Evolutionary conservation across 2,888 invertebrate species (phyloP).

Genomic region (Synanthedon vespiformis): DNA sequence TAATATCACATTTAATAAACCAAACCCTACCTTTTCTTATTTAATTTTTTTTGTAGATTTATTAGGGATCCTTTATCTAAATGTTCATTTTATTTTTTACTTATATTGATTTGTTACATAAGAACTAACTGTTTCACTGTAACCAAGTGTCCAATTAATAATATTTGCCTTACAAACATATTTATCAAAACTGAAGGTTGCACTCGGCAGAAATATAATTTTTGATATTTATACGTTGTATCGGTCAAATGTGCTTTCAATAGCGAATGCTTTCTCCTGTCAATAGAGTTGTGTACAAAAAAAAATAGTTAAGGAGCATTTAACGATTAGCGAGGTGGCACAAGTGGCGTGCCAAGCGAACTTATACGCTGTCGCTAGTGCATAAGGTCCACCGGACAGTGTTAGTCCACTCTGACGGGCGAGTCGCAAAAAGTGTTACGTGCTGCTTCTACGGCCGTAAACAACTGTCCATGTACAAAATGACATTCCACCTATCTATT

Average conservation of each 20-base stretch:
- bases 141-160: too few relatives aligned
- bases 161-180: too few relatives aligned
- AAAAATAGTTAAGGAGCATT: constrained; percentile 5
- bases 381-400: too few relatives aligned
- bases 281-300: constrained; percentile 35
- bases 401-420: neutral
- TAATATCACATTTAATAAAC: constrained; percentile 16
- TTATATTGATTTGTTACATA: too few relatives aligned
- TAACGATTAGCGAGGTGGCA: too few relatives aligned
- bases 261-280: constrained; percentile 41
- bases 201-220: too few relatives aligned
- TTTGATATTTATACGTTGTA: too few relatives aligned
- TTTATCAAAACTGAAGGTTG: too few relatives aligned
- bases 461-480: constrained; percentile 22
- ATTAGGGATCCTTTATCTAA: too few relatives aligned
- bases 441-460: constrained; percentile 14
- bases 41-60: constrained; percentile 1
- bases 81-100: too few relatives aligned
- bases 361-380: neutral
- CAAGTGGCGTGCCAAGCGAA: constrained; percentile 3
- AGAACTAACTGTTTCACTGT: too few relatives aligned
- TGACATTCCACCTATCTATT: constrained; percentile 47
- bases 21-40: constrained; percentile 20
- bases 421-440: constrained; percentile 27
- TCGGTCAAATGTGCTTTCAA: too few relatives aligned